phyloP scores from a whole-genome alignment of 2,113 vertebrate species.

The Gasterosteus aculeatus region DNA sequence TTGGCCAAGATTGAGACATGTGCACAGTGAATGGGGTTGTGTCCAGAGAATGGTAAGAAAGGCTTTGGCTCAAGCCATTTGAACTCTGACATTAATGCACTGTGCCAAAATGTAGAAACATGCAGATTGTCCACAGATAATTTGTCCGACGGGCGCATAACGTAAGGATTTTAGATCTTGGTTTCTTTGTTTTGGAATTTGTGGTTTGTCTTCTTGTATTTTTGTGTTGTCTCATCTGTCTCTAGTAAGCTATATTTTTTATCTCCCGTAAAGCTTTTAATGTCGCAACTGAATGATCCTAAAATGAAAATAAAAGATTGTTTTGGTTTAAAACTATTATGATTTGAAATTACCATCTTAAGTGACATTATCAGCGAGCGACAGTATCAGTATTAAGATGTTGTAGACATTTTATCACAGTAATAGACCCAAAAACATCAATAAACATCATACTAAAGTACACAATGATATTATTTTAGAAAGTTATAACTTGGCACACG shows the following conservation, averaged over 20 bases:
- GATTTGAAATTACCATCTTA: neutral
- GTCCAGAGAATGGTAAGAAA: constrained; percentile 24
- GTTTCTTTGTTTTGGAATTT: neutral
- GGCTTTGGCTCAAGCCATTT: constrained; percentile 55
- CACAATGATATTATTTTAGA: neutral
- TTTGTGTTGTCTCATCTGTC: neutral
- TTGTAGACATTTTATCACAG: neutral
- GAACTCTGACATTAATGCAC: neutral
- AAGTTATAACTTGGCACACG: neutral
- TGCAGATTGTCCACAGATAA: neutral
- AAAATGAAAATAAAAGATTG: neutral
- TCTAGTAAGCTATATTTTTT: neutral
- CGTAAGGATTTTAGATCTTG: neutral
- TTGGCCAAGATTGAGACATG: constrained; percentile 45
- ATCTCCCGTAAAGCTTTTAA: neutral
- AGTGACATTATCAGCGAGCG: constrained; percentile 2
- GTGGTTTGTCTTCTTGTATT: neutral
- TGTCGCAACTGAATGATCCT: neutral
- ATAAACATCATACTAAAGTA: neutral
- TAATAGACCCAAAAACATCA: neutral
- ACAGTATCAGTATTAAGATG: neutral
- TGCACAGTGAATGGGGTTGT: constrained; percentile 34
- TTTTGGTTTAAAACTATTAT: neutral
- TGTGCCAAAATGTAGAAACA: neutral
- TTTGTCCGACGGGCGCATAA: too few relatives aligned